These are phyloP conservation scores for Cnemophilus loriae DNA, from an alignment of 2,113 vertebrate species.

Conservation along the genomic window DNA sequence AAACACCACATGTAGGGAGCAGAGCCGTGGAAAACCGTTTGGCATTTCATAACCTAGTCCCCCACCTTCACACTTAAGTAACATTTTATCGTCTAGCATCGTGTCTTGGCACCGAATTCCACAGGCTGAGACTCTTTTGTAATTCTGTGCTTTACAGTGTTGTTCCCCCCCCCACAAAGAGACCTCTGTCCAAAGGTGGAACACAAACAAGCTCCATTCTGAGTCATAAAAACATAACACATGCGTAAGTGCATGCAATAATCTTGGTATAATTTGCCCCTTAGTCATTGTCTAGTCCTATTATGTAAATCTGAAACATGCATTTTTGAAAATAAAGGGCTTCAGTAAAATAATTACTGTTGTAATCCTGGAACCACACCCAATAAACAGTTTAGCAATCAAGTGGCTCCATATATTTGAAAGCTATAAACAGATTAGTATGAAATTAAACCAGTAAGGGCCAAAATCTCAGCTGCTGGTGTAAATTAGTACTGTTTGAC, in stretches of 20 bases:
- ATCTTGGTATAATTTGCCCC: conserved; percentile 77
- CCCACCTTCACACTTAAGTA: conserved; percentile 40
- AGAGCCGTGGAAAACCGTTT: not conserved
- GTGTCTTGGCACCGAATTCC: conserved; percentile 25
- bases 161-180: not conserved
- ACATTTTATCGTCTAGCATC: conserved; percentile 43
- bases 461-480: conserved; percentile 16
- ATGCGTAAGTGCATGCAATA: conserved; percentile 74
- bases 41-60: conserved; percentile 24
- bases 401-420: conserved; percentile 51
- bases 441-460: conserved; percentile 29
- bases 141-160: conserved; percentile 35
- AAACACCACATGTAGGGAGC: not conserved
- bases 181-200: conserved; percentile 67
- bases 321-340: conserved; percentile 69
- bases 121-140: conserved; percentile 47
- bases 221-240: conserved; percentile 72
- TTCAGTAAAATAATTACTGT: conserved; percentile 66
- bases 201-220: conserved; percentile 68
- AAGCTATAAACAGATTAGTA: conserved; percentile 63
- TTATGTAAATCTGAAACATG: conserved; percentile 78
- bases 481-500: conserved; percentile 18
- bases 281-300: conserved; percentile 81
- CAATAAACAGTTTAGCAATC: conserved; percentile 74
- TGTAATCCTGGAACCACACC: conserved; percentile 65